A percentile compares a stretch with the other conserved stretches of the same genome.
Evolutionary conservation across 2,797 vertebrate genomes (phyloP).

Genomic region (Crax fasciolata): DNA sequence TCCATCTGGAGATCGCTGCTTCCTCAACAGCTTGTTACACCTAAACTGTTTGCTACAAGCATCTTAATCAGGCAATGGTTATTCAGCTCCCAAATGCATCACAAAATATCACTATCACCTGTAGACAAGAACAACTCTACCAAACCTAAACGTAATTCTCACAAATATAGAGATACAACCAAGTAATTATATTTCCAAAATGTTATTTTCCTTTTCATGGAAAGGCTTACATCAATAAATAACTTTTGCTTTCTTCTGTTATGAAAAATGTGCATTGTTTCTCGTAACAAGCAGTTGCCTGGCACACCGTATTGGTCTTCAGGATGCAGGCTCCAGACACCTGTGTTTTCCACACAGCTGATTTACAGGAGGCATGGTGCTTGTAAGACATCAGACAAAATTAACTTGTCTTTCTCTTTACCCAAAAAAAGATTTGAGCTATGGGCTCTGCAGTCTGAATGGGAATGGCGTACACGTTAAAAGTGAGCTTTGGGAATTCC

Average conservation of each 20-base stretch:
- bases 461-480: conserved; percentile 49
- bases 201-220: neutral
- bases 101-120: conserved; percentile 6
- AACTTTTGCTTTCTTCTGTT: neutral
- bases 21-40: conserved; percentile 9
- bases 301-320: neutral
- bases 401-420: conserved; percentile 12
- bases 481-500: conserved; percentile 71
- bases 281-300: neutral
- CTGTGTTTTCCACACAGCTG: neutral
- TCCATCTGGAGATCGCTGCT: neutral
- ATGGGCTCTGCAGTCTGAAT: conserved; percentile 41
- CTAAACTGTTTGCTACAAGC: conserved; percentile 5
- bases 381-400: neutral
- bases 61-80: conserved; percentile 15
- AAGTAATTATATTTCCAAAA: neutral
- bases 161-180: neutral
- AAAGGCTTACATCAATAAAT: neutral
- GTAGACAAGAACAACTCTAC: neutral
- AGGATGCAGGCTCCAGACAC: neutral
- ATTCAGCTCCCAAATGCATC: neutral
- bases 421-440: conserved; percentile 13
- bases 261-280: accelerated
- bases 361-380: neutral
- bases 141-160: neutral